Base-by-base conservation (phyloP, 1,140 invertebrate species). In the Drosophila bocki region DNA sequence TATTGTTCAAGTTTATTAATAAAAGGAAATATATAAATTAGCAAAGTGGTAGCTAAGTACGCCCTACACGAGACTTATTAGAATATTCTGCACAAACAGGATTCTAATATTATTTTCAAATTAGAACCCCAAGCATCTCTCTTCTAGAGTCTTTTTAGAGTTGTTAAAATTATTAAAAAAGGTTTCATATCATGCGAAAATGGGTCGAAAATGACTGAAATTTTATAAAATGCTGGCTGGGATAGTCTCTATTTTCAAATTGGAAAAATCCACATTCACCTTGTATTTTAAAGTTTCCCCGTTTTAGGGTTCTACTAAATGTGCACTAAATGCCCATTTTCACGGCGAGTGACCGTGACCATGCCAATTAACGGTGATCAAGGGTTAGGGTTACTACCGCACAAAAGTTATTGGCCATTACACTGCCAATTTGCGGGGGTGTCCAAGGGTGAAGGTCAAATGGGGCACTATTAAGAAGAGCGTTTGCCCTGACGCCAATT, bases 381-480 rank as follows among this genome's bases (percentile, higher is more conserved):
- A 68, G 68, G 70, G 53, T 37, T 37, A 59, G 47, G 67, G 67
- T 68, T 69, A 68, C 47, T 54, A 50, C 64, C 42, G 39, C 56
- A 26, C 11, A 29, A 61, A 12, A 57, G 13, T 29, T 41, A 26
- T 64, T 65, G 62, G 51, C 51, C 51, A 54, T 54, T 32, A 54
- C 35, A 45, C 67, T 41, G 35, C 29, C 57, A 75, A 62, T 75
- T 75, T 75, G 59, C 58, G 70, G 17, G 58, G 71, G 71, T 61
- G 70, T 50, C 57, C 39, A 59, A 50, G 68, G 68, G 71, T 75
- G 70, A 75, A 75, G 71, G 71, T 75, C 57, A 62, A 75, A 41
- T 62, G 48, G 33, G 50, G 58, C 58, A 75, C 41, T 45, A 75
- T 39, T 53, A 56, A 47, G 54, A 71, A 3, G 65, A n/a, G 69